Evolutionary conservation across 2,888 invertebrate genomes (phyloP).

Genomic region (Zhuqinia jingwanae): DNA sequence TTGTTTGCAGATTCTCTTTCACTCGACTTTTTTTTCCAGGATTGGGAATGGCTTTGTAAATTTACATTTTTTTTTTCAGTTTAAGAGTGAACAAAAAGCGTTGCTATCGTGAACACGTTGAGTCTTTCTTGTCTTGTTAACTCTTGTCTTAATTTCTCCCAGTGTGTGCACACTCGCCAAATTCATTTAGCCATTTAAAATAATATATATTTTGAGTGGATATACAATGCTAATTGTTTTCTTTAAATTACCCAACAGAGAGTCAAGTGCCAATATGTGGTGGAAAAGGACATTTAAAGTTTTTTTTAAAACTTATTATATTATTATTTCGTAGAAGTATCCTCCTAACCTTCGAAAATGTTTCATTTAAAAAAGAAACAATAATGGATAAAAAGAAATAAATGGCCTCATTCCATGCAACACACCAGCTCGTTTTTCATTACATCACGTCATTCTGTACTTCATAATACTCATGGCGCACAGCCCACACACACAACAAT

Average conservation of each 20-base stretch:
- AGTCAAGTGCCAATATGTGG: neutral
- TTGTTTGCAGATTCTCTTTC: neutral
- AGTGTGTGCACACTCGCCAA: neutral
- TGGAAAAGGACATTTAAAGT: neutral
- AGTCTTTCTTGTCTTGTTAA: neutral
- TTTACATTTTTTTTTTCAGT: neutral
- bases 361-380: neutral
- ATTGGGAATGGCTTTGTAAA: neutral
- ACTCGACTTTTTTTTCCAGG: neutral
- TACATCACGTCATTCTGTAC: slow-evolving; percentile 39
- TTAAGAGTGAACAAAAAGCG: neutral
- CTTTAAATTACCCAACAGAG: neutral
- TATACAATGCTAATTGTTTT: neutral
- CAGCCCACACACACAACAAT: slow-evolving; percentile 37
- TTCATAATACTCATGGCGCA: neutral
- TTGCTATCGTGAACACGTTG: too few species aligned
- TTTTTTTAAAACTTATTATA: neutral
- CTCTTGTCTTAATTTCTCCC: neutral
- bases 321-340: neutral
- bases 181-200: neutral
- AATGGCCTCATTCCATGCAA: slow-evolving; percentile 59
- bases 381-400: slow-evolving; percentile 33
- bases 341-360: neutral
- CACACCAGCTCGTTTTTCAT: slow-evolving; percentile 30
- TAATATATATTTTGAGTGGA: too few species aligned